A percentile compares a stretch with the other conserved stretches of the same genome.
Conservation (phyloP, 2,113 vertebrate species). For the Nansenia antarctica region DNA sequence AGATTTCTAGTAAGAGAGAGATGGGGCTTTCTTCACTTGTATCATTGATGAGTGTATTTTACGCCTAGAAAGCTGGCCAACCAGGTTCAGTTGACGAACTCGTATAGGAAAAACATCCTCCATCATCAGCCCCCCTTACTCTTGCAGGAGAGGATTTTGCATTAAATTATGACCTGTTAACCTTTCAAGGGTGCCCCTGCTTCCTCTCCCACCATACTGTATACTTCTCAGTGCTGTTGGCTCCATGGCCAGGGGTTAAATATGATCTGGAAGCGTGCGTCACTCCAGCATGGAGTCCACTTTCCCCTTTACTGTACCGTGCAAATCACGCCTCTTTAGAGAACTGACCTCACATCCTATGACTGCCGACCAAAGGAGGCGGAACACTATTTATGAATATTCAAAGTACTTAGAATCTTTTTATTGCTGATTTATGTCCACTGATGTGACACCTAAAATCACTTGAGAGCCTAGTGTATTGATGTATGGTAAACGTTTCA, state of each 20-base stretch:
- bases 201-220: conserved; percentile 10
- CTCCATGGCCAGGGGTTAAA: conserved; percentile 18
- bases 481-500: too few species aligned
- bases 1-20: neutral
- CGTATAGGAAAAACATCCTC: too few species aligned
- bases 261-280: conserved; percentile 23
- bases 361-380: conserved; percentile 13
- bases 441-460: too few species aligned
- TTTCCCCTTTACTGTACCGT: conserved; percentile 22
- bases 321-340: conserved; percentile 19
- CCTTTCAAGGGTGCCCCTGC: conserved; percentile 11
- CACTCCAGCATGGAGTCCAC: conserved; percentile 19
- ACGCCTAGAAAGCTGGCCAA: too few species aligned
- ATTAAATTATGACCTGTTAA: too few species aligned
- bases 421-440: conserved; percentile 22
- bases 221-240: neutral
- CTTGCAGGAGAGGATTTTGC: too few species aligned
- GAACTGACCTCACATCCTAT: conserved; percentile 43
- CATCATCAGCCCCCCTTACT: too few species aligned
- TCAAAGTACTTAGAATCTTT: conserved; percentile 19
- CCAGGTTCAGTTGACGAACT: too few species aligned
- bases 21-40: neutral
- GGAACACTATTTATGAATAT: conserved; percentile 36
- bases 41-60: too few species aligned
- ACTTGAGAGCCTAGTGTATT: too few species aligned